Evolutionary conservation across 2,113 vertebrate species (phyloP).

Genomic region (Spea multiplicata): DNA sequence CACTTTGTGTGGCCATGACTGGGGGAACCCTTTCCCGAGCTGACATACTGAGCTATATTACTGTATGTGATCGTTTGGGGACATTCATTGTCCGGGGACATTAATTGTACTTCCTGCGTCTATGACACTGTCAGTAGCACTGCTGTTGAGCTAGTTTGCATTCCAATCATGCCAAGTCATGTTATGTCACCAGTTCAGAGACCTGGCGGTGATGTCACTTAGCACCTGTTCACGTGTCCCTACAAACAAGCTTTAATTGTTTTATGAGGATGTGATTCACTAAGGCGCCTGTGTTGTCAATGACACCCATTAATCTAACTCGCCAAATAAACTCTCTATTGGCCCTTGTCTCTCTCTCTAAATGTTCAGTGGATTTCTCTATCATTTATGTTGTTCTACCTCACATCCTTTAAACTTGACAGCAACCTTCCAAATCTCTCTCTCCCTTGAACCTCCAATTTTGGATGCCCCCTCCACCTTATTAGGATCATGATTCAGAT

Average conservation of each 20-base stretch:
- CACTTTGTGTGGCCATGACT: too few species aligned
- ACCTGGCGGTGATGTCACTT: neutral
- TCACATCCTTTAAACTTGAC: neutral
- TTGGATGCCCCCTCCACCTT: neutral
- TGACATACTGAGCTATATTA: too few species aligned
- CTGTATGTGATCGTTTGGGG: too few species aligned
- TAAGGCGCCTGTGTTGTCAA: neutral
- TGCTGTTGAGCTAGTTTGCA: constrained; percentile 6
- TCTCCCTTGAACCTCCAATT: neutral
- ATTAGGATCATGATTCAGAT: constrained; percentile 15
- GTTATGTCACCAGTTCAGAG: constrained; percentile 14
- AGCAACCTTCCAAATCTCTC: neutral
- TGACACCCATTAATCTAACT: neutral
- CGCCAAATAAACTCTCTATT: neutral
- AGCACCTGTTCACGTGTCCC: constrained; percentile 4
- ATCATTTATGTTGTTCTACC: neutral
- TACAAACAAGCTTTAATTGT: constrained; percentile 13
- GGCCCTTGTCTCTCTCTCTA: neutral
- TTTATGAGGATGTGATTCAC: constrained; percentile 17
- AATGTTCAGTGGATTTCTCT: neutral
- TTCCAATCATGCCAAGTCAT: constrained; percentile 23
- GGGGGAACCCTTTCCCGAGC: too few species aligned
- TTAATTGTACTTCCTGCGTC: too few species aligned
- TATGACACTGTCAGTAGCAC: too few species aligned
- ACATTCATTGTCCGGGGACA: too few species aligned